Base-by-base conservation (phyloP, 1,140 invertebrate species). In the Vollenhovia emeryi region DNA sequence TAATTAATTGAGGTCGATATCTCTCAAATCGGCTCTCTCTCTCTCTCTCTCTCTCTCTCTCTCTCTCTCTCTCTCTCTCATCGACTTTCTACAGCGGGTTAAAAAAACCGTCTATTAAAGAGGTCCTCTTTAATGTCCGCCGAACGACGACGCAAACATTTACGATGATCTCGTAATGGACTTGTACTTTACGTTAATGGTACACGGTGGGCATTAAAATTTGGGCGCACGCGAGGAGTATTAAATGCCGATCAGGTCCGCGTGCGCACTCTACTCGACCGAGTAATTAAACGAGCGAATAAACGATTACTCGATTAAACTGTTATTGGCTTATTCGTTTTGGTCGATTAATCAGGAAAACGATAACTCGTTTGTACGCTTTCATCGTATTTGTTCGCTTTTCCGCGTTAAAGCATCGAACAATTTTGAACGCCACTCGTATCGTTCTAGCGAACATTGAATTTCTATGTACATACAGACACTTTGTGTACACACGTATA, bases 1-100 rank as follows among this genome's bases (percentile, higher is more conserved):
- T 93, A 92, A 93, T 93, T 92, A 91, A 90, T 89, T 89, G 86
- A 84, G 84, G 73, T 71, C 86, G 74, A 87, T 89, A 88, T 86
- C 64, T 57, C 64, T 84, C 71, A 24, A 24, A 59, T 21, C 45
- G 59, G 15, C 21, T 4, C 13, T 8, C 15, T 4, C 45, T 6
- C 40, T 4, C 40, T 4, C 8, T 43, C 40, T 43, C 40, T 43
- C 40, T 43, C 40, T 43, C 40, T 43, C 40, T 43, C 40, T 43
- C 40, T 43, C 40, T 43, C 40, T 43, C 36, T 43, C 40, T 13
- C 43, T 43, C 43, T 43, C 43, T 43, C 3, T 80, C 33, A 21
- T 62, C 27, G 48, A 18, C 24, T 57, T 57, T 55, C 36, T 71
- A 27, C 8, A 24, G 0, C 11, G 0, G 11, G 9, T 45, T 43